phyloP scores from a whole-genome alignment of 2,888 invertebrate genomes.

The Selenia dentaria region DNA sequence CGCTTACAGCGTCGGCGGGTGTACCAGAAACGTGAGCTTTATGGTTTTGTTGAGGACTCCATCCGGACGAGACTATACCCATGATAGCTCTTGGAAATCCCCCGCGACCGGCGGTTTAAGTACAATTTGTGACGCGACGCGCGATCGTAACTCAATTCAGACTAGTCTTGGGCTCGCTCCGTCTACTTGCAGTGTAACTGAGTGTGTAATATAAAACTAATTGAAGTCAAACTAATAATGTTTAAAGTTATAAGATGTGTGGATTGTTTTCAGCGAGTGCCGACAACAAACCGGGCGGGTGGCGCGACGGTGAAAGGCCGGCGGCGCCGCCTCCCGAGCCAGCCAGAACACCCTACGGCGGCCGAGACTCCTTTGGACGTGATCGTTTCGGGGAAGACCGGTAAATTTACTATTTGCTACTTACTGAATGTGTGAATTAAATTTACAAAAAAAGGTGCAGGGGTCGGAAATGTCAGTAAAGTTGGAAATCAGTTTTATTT shows the following conservation, averaged over 20 bases:
- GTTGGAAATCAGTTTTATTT: too few relatives aligned
- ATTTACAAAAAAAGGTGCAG: too few relatives aligned
- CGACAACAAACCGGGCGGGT: constrained; percentile 76
- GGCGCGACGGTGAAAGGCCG: constrained; percentile 74
- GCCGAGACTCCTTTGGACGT: constrained; percentile 76
- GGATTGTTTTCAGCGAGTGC: constrained; percentile 63
- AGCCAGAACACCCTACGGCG: constrained; percentile 73
- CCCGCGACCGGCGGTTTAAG: constrained; percentile 88
- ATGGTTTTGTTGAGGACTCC: constrained; percentile 77
- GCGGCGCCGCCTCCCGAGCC: constrained; percentile 64
- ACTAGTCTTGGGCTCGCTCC: constrained; percentile 89
- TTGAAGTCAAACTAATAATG: neutral
- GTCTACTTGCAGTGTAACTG: constrained; percentile 44
- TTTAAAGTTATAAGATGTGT: too few relatives aligned
- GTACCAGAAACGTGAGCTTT: constrained; percentile 87
- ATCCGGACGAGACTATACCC: constrained; percentile 70
- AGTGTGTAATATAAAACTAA: constrained; percentile 46
- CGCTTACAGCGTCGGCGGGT: constrained; percentile 83
- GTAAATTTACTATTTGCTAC: constrained; percentile 8
- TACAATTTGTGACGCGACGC: constrained; percentile 86
- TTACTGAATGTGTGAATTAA: too few relatives aligned
- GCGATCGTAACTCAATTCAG: constrained; percentile 90
- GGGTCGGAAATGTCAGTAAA: too few relatives aligned
- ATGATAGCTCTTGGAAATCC: constrained; percentile 84
- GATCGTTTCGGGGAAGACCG: constrained; percentile 63